Conservation (phyloP, 2,113 vertebrate species). For the Oxyura jamaicensis region DNA sequence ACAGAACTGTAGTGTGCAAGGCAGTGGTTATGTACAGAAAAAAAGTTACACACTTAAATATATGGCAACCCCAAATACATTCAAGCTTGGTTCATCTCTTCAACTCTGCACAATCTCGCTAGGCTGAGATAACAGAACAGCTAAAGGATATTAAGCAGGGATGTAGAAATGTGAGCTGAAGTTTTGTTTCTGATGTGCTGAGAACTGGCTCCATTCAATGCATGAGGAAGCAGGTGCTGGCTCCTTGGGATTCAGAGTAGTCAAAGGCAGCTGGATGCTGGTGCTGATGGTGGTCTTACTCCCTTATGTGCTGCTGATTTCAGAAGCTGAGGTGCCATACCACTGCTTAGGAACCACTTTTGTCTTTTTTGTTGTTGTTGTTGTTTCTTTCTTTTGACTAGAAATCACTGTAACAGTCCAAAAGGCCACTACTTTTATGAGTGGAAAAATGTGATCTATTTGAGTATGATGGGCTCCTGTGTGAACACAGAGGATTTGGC, state of each 20-base stretch:
- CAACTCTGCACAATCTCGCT: fast-evolving
- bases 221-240: background rate
- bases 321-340: background rate
- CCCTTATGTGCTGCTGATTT: fast-evolving
- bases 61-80: background rate
- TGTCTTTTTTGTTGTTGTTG: background rate
- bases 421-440: background rate
- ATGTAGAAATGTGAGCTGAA: background rate
- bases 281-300: background rate
- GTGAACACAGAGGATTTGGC: constrained; percentile 43
- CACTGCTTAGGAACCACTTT: background rate
- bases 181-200: background rate
- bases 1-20: background rate
- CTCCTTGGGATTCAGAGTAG: background rate
- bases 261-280: background rate
- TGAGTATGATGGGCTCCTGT: background rate
- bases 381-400: background rate
- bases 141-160: background rate
- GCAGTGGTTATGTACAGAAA: background rate
- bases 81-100: background rate
- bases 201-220: background rate
- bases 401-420: background rate
- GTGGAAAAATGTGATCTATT: constrained; percentile 19
- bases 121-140: background rate
- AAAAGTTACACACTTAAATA: background rate